phyloP scores from a whole-genome alignment of 2,888 invertebrate genomes.

The Drosophila pegasa region DNA sequence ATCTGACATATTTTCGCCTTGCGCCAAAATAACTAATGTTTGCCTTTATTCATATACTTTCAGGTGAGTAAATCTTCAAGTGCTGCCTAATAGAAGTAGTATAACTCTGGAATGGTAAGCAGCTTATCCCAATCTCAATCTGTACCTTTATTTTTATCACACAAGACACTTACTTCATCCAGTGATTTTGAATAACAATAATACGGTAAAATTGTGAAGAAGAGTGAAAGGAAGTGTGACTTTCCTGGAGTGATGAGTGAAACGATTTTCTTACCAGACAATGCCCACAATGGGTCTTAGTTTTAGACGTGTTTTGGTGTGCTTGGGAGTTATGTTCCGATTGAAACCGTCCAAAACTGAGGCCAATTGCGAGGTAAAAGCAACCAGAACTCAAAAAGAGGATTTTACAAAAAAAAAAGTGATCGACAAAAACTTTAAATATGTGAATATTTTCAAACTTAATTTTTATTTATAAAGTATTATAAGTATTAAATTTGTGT shows the following conservation, averaged over 20 bases:
- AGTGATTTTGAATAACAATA: not conserved
- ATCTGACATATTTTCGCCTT: not conserved
- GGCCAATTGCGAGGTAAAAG: slow-evolving; percentile 80
- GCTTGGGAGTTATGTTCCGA: slow-evolving; percentile 83
- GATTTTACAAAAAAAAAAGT: too few species aligned
- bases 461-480: not conserved
- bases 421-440: not conserved
- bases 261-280: not conserved
- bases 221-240: not conserved
- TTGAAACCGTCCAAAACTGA: slow-evolving; percentile 86
- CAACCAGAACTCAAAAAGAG: slow-evolving; percentile 28
- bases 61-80: slow-evolving; percentile 39
- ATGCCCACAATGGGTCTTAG: slow-evolving; percentile 83
- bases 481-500: not conserved
- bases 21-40: not conserved
- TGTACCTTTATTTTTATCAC: not conserved
- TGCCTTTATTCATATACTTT: slow-evolving; percentile 19
- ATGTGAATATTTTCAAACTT: not conserved
- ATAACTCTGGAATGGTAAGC: slow-evolving; percentile 19
- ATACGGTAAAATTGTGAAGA: not conserved
- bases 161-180: too few species aligned
- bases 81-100: not conserved
- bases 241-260: not conserved
- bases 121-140: not conserved
- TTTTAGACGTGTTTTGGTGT: slow-evolving; percentile 86